These are phyloP conservation scores for Hylomyscus alleni DNA, from an alignment of 2,797 vertebrate genomes.

Conservation along the genomic window DNA sequence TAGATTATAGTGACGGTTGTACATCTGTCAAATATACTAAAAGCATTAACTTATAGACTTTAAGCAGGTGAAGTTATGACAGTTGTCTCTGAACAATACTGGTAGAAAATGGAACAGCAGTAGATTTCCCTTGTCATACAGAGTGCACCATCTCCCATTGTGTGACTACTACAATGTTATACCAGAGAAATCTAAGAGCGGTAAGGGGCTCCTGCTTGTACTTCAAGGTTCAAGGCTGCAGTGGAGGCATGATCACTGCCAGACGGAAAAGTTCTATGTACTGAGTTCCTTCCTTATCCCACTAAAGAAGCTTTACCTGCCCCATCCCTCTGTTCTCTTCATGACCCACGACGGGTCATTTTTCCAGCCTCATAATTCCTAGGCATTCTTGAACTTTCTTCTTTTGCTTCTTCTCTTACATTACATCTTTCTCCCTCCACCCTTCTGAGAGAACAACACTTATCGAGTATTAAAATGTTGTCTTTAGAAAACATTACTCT, in stretches of 20 bases:
- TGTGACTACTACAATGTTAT: not conserved
- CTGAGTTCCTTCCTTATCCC: not conserved
- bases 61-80: not conserved
- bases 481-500: slow-evolving; percentile 7
- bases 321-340: not conserved
- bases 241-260: not conserved
- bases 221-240: not conserved
- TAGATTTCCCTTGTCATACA: not conserved
- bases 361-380: not conserved
- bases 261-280: not conserved
- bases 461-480: slow-evolving; percentile 25
- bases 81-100: not conserved
- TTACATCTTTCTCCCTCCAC: not conserved
- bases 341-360: not conserved
- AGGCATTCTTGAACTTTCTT: not conserved
- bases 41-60: not conserved
- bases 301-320: not conserved
- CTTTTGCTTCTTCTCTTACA: not conserved
- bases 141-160: not conserved
- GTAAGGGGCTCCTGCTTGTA: not conserved
- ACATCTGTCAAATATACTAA: not conserved
- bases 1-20: not conserved
- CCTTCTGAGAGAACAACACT: not conserved
- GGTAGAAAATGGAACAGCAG: not conserved
- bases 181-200: not conserved